Evolutionary conservation across 2,113 vertebrate genomes (phyloP).

Genomic region (Gasterosteus aculeatus): DNA sequence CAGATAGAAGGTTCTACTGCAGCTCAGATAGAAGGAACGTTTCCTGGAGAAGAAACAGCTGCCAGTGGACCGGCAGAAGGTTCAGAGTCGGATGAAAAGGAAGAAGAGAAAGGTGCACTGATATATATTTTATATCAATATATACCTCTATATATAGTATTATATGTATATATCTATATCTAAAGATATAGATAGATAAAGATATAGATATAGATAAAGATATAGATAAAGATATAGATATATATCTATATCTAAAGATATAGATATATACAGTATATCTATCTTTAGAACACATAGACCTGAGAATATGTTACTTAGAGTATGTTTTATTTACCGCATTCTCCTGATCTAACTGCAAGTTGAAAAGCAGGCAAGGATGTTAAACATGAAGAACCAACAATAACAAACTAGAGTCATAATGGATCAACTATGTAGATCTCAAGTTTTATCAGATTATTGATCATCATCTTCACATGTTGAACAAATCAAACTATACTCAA

Average conservation of each 20-base stretch:
- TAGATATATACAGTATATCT: no score
- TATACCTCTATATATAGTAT: no score
- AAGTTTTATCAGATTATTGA: neutral
- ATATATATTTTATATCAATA: no score
- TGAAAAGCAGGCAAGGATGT: neutral
- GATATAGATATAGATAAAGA: no score
- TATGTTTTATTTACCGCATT: no score
- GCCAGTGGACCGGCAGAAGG: neutral
- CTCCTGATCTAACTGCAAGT: no score
- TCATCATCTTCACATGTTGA: neutral
- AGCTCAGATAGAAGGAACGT: conserved; percentile 1
- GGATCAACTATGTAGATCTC: neutral
- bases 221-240: no score
- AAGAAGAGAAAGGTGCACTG: conserved; percentile 43
- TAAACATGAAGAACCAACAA: neutral
- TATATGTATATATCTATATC: no score
- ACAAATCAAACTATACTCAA: neutral
- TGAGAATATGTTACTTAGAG: no score
- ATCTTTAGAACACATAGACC: no score
- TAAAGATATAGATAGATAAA: no score
- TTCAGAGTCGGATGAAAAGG: conserved; percentile 29
- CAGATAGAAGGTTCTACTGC: neutral
- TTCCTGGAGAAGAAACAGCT: conserved; percentile 19
- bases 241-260: no score
- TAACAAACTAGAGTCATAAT: neutral